phyloP scores from a whole-genome alignment of 2,113 vertebrate species.

The Tursiops truncatus region DNA sequence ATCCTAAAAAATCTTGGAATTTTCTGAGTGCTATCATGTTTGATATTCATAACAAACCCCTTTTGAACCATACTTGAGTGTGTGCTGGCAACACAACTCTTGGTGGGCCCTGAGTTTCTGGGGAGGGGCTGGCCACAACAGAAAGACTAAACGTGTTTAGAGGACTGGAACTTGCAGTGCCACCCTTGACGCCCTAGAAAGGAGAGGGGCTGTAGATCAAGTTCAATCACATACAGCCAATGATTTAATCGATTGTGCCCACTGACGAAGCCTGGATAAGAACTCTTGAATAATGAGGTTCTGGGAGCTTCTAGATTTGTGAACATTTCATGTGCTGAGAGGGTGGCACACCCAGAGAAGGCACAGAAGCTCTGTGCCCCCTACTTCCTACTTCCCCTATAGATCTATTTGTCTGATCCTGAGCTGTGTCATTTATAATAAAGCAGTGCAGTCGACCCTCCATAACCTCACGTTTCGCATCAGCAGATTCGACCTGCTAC shows the following conservation, averaged over 20 bases:
- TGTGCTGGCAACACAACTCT: not conserved
- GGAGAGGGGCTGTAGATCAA: not conserved
- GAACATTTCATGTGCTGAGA: not conserved
- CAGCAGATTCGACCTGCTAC: not conserved
- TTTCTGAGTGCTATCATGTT: not conserved
- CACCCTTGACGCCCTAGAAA: not conserved
- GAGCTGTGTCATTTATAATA: not conserved
- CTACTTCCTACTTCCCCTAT: not conserved
- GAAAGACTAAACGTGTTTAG: not conserved
- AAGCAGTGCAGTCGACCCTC: not conserved
- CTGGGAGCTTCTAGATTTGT: not conserved
- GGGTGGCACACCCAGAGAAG: too few species aligned
- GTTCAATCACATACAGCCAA: not conserved
- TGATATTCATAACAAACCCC: not conserved
- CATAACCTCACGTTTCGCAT: not conserved
- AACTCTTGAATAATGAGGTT: not conserved
- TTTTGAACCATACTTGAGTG: not conserved
- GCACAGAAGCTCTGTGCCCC: not conserved
- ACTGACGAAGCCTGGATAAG: not conserved
- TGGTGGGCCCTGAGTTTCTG: not conserved
- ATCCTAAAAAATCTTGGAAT: not conserved
- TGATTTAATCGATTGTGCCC: not conserved
- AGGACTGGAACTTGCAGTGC: not conserved
- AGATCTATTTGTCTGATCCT: not conserved
- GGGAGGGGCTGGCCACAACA: not conserved